Percentiles rank a stretch among this genome's conserved stretches.
Conservation (phyloP, 2,888 invertebrate species). For the Drosophila acutilabella region DNA sequence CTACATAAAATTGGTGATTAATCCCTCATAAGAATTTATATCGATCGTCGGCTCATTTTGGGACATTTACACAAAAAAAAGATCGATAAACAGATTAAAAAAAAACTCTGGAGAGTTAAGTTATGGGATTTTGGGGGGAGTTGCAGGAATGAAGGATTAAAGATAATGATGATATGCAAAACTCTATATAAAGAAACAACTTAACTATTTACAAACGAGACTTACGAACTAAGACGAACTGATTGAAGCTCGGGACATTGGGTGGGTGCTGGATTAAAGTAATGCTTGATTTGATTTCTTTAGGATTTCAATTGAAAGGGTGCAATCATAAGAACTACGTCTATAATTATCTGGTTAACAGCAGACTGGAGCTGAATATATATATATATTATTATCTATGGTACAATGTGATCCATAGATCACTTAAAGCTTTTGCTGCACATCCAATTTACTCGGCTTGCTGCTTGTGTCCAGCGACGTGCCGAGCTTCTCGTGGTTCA, state of each 20-base stretch:
- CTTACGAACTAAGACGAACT: conserved; percentile 57
- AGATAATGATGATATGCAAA: conserved; percentile 41
- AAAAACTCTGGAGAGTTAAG: conserved; percentile 20
- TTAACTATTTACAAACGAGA: conserved; percentile 67
- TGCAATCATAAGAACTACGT: conserved; percentile 45
- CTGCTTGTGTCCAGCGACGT: conserved; percentile 35
- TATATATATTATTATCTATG: conserved; percentile 24
- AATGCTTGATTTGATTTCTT: conserved; percentile 22
- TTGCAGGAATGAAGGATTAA: not conserved
- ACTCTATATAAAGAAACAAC: conserved; percentile 44
- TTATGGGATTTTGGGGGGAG: conserved; percentile 2
- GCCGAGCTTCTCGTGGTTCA: conserved; percentile 74
- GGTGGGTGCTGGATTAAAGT: conserved; percentile 47
- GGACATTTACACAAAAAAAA: conserved; percentile 33
- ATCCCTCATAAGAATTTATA: conserved; percentile 25
- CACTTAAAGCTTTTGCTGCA: conserved; percentile 76
- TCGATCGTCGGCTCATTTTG: conserved; percentile 21
- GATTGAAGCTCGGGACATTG: conserved; percentile 47
- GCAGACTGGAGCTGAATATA: not conserved
- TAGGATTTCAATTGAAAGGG: not conserved
- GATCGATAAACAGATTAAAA: conserved; percentile 50
- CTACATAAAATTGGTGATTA: conserved; percentile 14
- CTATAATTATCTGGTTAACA: conserved; percentile 14
- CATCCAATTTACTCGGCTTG: conserved; percentile 53
- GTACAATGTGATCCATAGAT: conserved; percentile 35